Percentiles rank a stretch among this genome's conserved stretches.
phyloP scores from a whole-genome alignment of 35 echinoderm and acorn worm genomes.

The Heliocidaris tuberculata region DNA sequence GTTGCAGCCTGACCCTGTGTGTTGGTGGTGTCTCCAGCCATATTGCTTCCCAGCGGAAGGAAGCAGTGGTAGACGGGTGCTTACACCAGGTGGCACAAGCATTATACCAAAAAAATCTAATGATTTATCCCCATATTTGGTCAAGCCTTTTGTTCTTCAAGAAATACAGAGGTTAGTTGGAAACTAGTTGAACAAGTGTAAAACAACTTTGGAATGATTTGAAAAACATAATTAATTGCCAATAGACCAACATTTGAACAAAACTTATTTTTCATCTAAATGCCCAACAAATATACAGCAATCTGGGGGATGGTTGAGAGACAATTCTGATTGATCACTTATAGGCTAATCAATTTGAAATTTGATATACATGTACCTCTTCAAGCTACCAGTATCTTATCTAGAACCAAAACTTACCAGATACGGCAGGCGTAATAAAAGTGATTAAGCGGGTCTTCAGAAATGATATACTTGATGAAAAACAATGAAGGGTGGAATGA shows the following conservation, averaged over 20 bases:
- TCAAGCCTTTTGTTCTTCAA: neutral
- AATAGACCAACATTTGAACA: too few relatives aligned
- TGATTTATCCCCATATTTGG: neutral
- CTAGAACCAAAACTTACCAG: neutral
- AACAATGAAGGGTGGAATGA: neutral
- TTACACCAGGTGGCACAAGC: neutral
- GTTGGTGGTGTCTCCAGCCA: neutral
- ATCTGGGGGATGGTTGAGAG: too few relatives aligned
- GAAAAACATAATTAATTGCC: too few relatives aligned
- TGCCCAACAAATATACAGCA: too few relatives aligned
- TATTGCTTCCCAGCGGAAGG: neutral
- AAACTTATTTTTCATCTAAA: too few relatives aligned
- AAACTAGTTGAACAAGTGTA: neutral
- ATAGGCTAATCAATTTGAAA: neutral
- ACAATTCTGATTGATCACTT: neutral
- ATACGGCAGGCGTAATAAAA: neutral
- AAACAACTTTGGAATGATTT: too few relatives aligned
- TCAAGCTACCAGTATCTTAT: neutral
- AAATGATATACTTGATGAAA: neutral
- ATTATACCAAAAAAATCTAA: neutral
- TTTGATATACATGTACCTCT: neutral
- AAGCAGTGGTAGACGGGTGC: neutral
- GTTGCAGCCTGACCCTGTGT: neutral
- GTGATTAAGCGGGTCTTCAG: neutral
- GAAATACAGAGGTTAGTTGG: neutral